Evolutionary conservation across 2,888 invertebrate genomes (phyloP), one percentile per base, ranked within the genome.

Genomic region (Caenorhabditis plicata): DNA sequence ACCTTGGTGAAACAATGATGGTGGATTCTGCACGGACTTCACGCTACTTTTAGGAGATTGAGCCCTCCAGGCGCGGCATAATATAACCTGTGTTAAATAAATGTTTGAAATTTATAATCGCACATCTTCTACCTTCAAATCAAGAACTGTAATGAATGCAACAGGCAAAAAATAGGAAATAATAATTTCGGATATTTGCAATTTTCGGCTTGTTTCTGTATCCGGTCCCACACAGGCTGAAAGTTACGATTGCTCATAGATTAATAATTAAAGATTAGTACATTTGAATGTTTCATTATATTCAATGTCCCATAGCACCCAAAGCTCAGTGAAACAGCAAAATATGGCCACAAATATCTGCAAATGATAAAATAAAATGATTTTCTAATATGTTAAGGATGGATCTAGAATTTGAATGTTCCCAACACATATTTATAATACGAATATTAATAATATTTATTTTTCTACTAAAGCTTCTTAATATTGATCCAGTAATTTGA

Each of bases 111-210:
- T n/a, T n/a, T n/a, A n/a, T n/a, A n/a, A n/a, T n/a, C n/a, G n/a
- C n/a, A n/a, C n/a, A n/a, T n/a, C n/a, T n/a, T n/a, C n/a, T 11
- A 73, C 74, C 62, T 71, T 67, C 27, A 75, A 40, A 35, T 77
- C 77, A 15, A 77, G 65, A 3, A 68, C 61, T 0, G 73, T 77
- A 19, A 77, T 74, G 7, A 73, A 57, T 13, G 60, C 61, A 11
- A 75, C 65, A 4, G 77, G 77, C 26, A 77, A 60, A 51, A 77
- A 77, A 38, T 77, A 77, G 33, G 71, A 71, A 52, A 65, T 68
- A 29, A 70, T 54, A 35, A 77, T 77, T 43, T 77, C 77, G 36
- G 57, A 60, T 22, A 77, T 54, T 47, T 77, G 75, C n/a, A 77
- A 55, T 13, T 68, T 53, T 27, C 67, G 51, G 27, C 60, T 61